These are phyloP conservation scores for Gallinago solitaria DNA, from an alignment of 2,797 vertebrate genomes.

Conservation along the genomic window DNA sequence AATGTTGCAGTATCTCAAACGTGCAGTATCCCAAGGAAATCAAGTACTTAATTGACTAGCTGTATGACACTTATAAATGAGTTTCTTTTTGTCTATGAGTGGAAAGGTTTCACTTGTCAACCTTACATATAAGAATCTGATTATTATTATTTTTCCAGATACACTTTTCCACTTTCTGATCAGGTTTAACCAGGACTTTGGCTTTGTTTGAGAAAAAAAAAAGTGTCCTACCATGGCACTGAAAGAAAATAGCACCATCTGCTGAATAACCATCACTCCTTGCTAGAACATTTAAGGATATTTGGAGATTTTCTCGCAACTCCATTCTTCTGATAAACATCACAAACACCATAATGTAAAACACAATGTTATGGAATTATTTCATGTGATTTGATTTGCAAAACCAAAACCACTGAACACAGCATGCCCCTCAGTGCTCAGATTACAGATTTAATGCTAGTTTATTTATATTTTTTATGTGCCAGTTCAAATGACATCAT, in stretches of 20 bases:
- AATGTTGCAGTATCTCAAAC: not conserved
- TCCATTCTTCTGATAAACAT: not conserved
- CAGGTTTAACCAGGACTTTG: not conserved
- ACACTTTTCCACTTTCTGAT: not conserved
- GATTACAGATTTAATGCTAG: not conserved
- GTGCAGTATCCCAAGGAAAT: not conserved
- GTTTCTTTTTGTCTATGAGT: not conserved
- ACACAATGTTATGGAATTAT: not conserved
- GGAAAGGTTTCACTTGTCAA: not conserved
- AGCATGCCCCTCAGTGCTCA: not conserved
- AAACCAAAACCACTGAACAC: not conserved
- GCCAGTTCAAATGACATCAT: not conserved
- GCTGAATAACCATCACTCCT: not conserved
- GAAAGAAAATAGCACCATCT: not conserved
- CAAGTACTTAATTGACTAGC: not conserved
- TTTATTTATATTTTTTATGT: not conserved
- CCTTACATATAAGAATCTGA: not conserved
- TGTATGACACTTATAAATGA: not conserved
- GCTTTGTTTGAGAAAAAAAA: not conserved
- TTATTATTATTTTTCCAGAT: not conserved
- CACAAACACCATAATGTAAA: not conserved
- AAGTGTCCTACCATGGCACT: not conserved
- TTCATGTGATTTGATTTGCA: not conserved
- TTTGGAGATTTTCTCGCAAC: not conserved
- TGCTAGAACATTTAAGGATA: not conserved